Percentiles rank a stretch among this genome's conserved stretches.
Conservation (phyloP, 2,113 vertebrate species). For the Ictidomys tridecemlineatus region DNA sequence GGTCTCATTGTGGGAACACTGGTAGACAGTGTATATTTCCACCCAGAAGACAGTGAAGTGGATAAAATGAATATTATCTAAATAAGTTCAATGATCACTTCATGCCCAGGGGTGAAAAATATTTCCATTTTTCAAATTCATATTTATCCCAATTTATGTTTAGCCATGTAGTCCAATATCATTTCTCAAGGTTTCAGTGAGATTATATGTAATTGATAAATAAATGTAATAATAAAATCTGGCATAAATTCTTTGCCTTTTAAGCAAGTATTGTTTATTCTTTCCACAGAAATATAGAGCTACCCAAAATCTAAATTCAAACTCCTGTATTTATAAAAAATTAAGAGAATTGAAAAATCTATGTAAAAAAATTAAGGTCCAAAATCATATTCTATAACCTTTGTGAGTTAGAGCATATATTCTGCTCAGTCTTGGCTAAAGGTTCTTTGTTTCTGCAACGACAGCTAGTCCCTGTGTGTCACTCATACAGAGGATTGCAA, state of each 20-base stretch:
- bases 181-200: not conserved
- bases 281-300: not conserved
- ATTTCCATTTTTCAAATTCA: not conserved
- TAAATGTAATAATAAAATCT: not conserved
- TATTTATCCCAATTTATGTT: not conserved
- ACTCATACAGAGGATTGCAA: not conserved
- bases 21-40: not conserved
- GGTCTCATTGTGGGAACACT: not conserved
- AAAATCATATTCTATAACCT: not conserved
- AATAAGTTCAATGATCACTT: not conserved
- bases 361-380: not conserved
- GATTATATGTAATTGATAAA: not conserved
- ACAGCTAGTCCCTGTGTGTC: not conserved
- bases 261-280: not conserved
- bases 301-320: constrained; percentile 2
- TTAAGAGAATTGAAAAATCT: not conserved
- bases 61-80: not conserved
- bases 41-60: not conserved
- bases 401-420: not conserved
- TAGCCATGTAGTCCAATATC: not conserved
- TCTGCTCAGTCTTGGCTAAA: not conserved
- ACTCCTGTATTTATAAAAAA: not conserved
- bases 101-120: not conserved
- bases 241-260: not conserved
- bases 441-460: not conserved